Conservation (phyloP, 2,888 invertebrate species). For the Darwinula stevensoni region DNA sequence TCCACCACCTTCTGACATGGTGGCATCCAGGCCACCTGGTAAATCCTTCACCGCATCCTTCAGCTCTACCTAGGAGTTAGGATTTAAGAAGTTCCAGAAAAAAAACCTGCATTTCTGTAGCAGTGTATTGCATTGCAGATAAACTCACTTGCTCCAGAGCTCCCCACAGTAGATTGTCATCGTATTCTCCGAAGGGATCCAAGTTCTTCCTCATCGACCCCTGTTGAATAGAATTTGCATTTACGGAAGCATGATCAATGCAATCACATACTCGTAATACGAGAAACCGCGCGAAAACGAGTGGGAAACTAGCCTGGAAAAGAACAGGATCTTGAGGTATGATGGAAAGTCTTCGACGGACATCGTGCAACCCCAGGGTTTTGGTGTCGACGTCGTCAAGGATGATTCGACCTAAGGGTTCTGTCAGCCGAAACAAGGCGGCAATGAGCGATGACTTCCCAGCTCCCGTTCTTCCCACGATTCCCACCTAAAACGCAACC, state of each 20-base stretch:
- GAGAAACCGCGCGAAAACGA: too few species aligned
- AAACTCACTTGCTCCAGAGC: slow-evolving; percentile 42
- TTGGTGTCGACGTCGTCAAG: slow-evolving; percentile 19
- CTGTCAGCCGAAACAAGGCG: slow-evolving; percentile 18
- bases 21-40: slow-evolving; percentile 33
- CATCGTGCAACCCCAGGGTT: slow-evolving; percentile 27
- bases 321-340: slow-evolving; percentile 17
- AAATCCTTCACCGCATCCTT: slow-evolving; percentile 31
- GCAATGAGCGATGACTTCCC: slow-evolving; percentile 18
- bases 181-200: slow-evolving; percentile 55
- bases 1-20: too few species aligned
- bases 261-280: too few species aligned
- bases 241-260: too few species aligned
- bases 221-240: too few species aligned
- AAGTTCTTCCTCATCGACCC: slow-evolving; percentile 59
- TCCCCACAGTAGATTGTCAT: slow-evolving; percentile 47
- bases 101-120: too few species aligned
- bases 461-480: too few species aligned
- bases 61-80: slow-evolving; percentile 29
- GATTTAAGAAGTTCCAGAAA: neutral
- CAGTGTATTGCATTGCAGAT: too few species aligned
- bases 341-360: slow-evolving; percentile 18
- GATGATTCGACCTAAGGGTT: slow-evolving; percentile 15
- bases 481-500: neutral
- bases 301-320: slow-evolving; percentile 3